phyloP scores from a whole-genome alignment of 2,888 invertebrate genomes.

The Eupeodes luniger region DNA sequence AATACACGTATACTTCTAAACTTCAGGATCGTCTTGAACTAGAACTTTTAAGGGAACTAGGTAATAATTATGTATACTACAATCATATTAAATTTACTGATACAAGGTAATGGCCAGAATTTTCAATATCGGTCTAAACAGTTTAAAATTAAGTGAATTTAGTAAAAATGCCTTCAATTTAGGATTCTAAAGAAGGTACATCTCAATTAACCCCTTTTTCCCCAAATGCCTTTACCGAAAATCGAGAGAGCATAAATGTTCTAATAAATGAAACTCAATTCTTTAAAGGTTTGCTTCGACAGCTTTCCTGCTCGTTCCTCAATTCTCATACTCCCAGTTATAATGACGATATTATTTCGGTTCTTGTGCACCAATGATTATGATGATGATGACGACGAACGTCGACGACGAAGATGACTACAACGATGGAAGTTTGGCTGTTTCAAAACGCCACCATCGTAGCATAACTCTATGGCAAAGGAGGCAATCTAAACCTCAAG shows the following conservation, averaged over 20 bases:
- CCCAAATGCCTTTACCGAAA: background rate
- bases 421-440: background rate
- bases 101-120: too few species aligned
- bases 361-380: slow-evolving; percentile 37
- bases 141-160: too few species aligned
- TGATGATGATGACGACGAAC: slow-evolving; percentile 8
- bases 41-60: too few species aligned
- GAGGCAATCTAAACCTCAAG: slow-evolving; percentile 56
- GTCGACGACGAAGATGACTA: background rate
- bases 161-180: too few species aligned
- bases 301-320: slow-evolving; percentile 26
- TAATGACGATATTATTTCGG: slow-evolving; percentile 60
- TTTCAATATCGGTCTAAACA: too few species aligned
- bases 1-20: too few species aligned
- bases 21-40: too few species aligned
- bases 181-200: too few species aligned
- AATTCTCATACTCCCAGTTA: slow-evolving; percentile 3
- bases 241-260: slow-evolving; percentile 11
- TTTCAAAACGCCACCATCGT: background rate
- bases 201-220: background rate
- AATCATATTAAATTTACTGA: too few species aligned
- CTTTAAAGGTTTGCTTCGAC: slow-evolving; percentile 48
- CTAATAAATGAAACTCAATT: slow-evolving; percentile 58
- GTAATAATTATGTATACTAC: too few species aligned
- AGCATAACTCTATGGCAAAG: slow-evolving; percentile 31